Evolutionary conservation across 2,113 vertebrate species (phyloP), one percentile per base, ranked within the genome.

Genomic region (Marmota monax): DNA sequence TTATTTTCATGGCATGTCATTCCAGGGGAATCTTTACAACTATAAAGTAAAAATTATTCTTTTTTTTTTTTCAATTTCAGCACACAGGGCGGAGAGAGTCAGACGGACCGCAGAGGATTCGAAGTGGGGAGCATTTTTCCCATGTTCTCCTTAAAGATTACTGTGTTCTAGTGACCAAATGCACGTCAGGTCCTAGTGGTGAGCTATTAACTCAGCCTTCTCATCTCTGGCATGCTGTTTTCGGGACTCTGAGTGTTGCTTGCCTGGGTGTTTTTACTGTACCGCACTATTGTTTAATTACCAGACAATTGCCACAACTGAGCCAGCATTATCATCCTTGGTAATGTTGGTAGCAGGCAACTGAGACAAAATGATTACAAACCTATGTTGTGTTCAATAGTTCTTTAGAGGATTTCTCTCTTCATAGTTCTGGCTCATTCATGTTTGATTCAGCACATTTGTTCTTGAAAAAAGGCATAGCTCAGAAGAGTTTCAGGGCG

Each of bases 401-500:
- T 98, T 98, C 98, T 98, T 98, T 98, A 98, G 98, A 98, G 98
- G 98, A 98, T 98, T 99, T 98, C 98, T 98, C 97, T 97, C 98
- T 98, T 98, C 98, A 98, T 98, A 98, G 98, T 98, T 97, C 98
- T 98, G 98, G 97, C 97, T 98, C 98, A 98, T 98, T 99, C 98
- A 98, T 98, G 97, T 98, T 98, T 98, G 98, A 98, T 98, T 98
- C 98, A 98, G 98, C 98, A 98, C 98, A 98, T 99, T 99, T 99
- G 98, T 98, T 98, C 98, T 97, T 98, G 93, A 97, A 98, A 98
- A 98, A 98, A 98, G 98, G 98, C 97, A 69, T 98, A 98, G 98
- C 98, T 98, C 98, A 98, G 98, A 97, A 98, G 98, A 98, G 98
- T 98, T 99, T 98, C 98, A 97, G 98, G 97, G 98, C 97, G 98